phyloP scores from a whole-genome alignment of 2,113 vertebrate genomes.

The Cephalophus harveyi region DNA sequence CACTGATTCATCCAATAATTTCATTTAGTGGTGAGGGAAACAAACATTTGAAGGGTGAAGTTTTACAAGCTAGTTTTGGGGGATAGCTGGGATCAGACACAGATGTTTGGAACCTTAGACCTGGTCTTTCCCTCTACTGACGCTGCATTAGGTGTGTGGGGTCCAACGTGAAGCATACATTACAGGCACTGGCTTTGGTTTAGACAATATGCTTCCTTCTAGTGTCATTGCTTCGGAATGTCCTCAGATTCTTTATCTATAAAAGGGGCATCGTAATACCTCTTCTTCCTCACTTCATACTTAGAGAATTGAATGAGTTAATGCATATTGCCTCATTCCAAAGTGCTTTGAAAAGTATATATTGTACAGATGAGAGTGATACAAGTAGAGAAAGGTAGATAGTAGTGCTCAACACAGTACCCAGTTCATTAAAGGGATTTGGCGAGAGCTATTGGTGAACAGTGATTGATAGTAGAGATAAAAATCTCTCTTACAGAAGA shows the following conservation, averaged over 20 bases:
- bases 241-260: background rate
- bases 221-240: background rate
- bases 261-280: background rate
- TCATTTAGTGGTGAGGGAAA: background rate
- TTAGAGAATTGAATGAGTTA: background rate
- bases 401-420: background rate
- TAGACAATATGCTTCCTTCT: background rate
- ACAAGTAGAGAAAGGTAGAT: background rate
- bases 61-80: background rate
- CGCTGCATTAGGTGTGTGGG: background rate
- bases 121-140: background rate
- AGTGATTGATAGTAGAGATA: background rate
- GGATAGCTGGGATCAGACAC: background rate
- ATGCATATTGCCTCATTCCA: background rate
- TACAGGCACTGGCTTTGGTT: background rate
- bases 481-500: constrained; percentile 24
- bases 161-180: background rate
- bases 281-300: background rate
- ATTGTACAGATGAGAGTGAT: background rate
- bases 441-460: background rate
- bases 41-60: background rate
- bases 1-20: background rate
- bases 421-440: background rate
- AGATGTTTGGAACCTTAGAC: background rate
- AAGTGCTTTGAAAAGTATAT: background rate